Evolutionary conservation across 2,797 vertebrate species (phyloP).

Genomic region (Orestias chungarensis): DNA sequence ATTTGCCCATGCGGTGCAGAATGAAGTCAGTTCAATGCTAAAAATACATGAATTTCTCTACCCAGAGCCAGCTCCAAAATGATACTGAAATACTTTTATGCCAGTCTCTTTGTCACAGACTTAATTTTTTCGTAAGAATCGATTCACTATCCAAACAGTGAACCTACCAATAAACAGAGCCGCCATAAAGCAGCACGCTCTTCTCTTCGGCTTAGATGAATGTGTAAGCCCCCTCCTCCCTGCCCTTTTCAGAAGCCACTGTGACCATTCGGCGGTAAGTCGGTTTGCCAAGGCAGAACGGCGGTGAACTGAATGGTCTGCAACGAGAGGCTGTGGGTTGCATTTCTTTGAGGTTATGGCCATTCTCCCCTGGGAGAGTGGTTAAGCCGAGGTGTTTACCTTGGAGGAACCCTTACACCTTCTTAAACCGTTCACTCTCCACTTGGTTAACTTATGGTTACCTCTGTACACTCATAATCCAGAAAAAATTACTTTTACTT

Average conservation of each 20-base stretch:
- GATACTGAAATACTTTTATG: conserved; percentile 5
- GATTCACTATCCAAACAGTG: conserved; percentile 6
- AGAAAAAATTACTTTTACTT: not conserved
- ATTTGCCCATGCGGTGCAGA: conserved; percentile 3
- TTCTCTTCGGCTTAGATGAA: conserved; percentile 48
- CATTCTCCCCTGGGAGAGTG: conserved; percentile 82
- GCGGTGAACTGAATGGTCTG: conserved; percentile 73
- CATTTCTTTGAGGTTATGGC: conserved; percentile 84
- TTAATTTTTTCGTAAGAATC: conserved; percentile 3
- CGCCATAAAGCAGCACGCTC: conserved; percentile 30
- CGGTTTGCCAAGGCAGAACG: conserved; percentile 74
- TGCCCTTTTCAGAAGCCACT: conserved; percentile 61
- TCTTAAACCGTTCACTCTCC: conserved; percentile 51
- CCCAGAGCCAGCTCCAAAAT: conserved; percentile 3
- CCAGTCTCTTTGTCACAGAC: conserved; percentile 5
- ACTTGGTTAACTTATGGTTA: conserved; percentile 63
- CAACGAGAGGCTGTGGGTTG: conserved; percentile 77
- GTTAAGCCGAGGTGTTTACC: conserved; percentile 81
- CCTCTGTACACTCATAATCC: conserved; percentile 62
- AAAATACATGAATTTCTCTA: conserved; percentile 30
- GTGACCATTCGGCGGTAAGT: conserved; percentile 76
- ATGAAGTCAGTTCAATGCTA: conserved; percentile 23
- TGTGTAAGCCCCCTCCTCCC: conserved; percentile 67
- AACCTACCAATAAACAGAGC: conserved; percentile 9
- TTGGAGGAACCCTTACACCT: conserved; percentile 75